phyloP scores from a whole-genome alignment of 2,113 vertebrate species.

The Ctenodactylus gundi region DNA sequence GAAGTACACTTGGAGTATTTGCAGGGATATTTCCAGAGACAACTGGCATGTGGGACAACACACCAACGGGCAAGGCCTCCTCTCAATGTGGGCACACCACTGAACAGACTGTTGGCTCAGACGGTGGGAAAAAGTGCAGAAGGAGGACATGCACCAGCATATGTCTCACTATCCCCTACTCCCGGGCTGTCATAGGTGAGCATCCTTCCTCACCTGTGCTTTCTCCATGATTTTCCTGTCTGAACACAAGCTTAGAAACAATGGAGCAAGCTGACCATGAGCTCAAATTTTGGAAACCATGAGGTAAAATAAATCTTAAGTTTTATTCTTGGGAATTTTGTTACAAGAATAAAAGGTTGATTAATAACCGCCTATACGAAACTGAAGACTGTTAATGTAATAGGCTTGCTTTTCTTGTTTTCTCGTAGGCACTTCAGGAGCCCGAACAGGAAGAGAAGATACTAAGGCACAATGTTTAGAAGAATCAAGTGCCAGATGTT shows the following conservation, averaged over 20 bases:
- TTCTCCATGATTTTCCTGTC: background rate
- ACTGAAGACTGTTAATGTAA: background rate
- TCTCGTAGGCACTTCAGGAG: background rate
- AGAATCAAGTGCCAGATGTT: background rate
- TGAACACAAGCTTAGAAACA: background rate
- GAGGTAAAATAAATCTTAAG: background rate
- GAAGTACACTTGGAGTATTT: background rate
- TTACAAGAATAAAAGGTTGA: background rate
- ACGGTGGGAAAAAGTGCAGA: no score
- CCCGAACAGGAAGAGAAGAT: background rate
- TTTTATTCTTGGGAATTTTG: background rate
- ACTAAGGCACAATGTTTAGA: background rate
- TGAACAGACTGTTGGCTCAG: background rate
- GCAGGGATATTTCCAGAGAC: background rate
- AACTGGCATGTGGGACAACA: background rate
- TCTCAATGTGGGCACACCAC: background rate
- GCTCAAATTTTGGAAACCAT: background rate
- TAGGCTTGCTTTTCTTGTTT: background rate
- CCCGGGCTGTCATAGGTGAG: background rate
- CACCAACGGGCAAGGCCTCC: background rate
- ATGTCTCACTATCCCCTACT: background rate
- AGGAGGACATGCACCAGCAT: background rate
- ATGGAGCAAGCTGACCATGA: background rate
- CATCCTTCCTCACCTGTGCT: background rate
- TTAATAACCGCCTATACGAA: background rate